Conservation (phyloP, 2,113 vertebrate genomes). For the Astur gentilis region DNA sequence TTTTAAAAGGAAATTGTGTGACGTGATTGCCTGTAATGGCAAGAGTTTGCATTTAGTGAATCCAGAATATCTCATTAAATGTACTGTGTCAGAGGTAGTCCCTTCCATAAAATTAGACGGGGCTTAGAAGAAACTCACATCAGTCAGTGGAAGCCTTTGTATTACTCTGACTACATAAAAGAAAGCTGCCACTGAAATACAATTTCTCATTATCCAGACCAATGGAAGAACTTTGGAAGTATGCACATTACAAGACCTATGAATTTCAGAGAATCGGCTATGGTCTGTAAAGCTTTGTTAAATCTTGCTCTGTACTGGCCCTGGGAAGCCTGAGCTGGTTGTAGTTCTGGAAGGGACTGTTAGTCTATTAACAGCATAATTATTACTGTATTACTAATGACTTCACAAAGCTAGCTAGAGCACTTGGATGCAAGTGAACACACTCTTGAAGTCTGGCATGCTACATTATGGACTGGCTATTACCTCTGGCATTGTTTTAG, state of each 20-base stretch:
- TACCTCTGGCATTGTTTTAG: neutral
- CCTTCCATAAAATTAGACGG: neutral
- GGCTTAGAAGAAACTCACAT: neutral
- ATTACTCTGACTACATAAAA: neutral
- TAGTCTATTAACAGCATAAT: neutral
- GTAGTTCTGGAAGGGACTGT: neutral
- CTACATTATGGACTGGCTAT: neutral
- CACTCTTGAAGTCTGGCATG: neutral
- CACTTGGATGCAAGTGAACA: neutral
- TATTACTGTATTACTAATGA: neutral
- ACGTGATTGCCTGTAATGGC: neutral
- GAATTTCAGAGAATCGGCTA: neutral
- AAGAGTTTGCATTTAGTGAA: neutral
- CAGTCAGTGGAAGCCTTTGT: neutral
- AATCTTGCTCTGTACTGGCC: neutral
- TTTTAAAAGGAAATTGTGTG: neutral
- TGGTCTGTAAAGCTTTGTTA: neutral
- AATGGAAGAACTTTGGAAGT: neutral
- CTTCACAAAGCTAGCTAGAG: neutral
- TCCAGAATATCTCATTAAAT: neutral
- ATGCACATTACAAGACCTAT: accelerated
- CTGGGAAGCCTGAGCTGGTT: neutral
- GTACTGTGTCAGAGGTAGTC: neutral
- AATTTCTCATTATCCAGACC: neutral
- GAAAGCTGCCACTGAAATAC: neutral